These are phyloP conservation scores for Enteromius unitaeniatus DNA, from an alignment of 2,797 vertebrate species.

Conservation along the genomic window DNA sequence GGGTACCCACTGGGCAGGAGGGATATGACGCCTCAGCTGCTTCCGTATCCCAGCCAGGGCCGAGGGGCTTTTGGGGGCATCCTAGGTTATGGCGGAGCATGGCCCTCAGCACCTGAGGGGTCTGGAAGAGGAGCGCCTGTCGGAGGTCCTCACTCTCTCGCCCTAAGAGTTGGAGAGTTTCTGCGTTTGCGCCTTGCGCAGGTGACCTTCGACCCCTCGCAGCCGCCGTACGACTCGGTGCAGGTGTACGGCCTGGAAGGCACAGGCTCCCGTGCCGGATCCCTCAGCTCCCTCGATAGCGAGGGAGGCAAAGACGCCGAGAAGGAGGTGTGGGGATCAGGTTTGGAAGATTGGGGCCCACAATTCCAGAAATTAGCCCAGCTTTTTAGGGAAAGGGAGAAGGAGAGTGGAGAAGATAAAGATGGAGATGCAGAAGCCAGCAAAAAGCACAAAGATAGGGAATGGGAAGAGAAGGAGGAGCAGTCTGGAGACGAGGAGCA, in stretches of 20 bases:
- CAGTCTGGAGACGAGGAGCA: slow-evolving; percentile 49
- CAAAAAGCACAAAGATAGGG: slow-evolving; percentile 35
- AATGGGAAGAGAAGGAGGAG: slow-evolving; percentile 55
- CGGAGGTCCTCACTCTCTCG: slow-evolving; percentile 75
- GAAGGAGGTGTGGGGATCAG: slow-evolving; percentile 80
- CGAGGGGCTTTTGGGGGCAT: slow-evolving; percentile 72
- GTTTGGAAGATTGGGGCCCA: slow-evolving; percentile 89
- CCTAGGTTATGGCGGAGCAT: slow-evolving; percentile 74
- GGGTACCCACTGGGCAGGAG: slow-evolving; percentile 77
- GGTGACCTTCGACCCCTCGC: slow-evolving; percentile 87
- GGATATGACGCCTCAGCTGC: slow-evolving; percentile 87
- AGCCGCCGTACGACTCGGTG: slow-evolving; percentile 91
- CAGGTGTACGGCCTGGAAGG: slow-evolving; percentile 93
- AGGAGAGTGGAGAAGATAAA: slow-evolving; percentile 71
- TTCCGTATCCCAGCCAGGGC: slow-evolving; percentile 74
- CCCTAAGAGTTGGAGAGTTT: slow-evolving; percentile 86
- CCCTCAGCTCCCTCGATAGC: slow-evolving; percentile 86
- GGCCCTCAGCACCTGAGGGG: slow-evolving; percentile 75
- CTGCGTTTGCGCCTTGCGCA: slow-evolving; percentile 85
- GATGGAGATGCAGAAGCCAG: slow-evolving; percentile 58
- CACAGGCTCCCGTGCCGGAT: slow-evolving; percentile 88
- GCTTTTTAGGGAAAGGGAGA: slow-evolving; percentile 83
- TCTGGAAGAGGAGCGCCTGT: slow-evolving; percentile 64
- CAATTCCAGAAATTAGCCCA: slow-evolving; percentile 88
- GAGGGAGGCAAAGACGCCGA: slow-evolving; percentile 81